A percentile compares a stretch with the other conserved stretches of the same genome.
Evolutionary conservation across 1,140 invertebrate species (phyloP).

Genomic region (Nasonia longicornis): DNA sequence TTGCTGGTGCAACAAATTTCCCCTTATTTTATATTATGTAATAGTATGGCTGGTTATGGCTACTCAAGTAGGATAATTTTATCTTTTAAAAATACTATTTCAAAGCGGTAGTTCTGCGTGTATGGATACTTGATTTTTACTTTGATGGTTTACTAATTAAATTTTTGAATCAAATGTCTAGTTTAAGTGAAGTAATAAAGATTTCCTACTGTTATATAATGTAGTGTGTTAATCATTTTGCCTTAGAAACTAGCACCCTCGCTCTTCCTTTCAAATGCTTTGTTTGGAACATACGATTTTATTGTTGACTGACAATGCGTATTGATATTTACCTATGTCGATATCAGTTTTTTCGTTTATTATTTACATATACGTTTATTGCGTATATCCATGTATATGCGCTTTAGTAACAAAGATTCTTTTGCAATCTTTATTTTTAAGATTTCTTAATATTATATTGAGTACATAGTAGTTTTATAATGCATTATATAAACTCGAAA

Average conservation of each 20-base stretch:
- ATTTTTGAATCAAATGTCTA: slow-evolving; percentile 1
- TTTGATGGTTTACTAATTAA: slow-evolving; percentile 1
- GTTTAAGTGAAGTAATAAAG: slow-evolving; percentile 4
- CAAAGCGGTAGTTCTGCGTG: not conserved
- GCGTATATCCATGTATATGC: slow-evolving; percentile 9
- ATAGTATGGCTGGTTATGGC: not conserved
- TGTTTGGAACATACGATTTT: not conserved
- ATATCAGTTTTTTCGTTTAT: slow-evolving; percentile 12
- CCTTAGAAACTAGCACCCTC: not conserved
- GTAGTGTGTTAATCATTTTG: not conserved
- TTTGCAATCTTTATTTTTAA: slow-evolving; percentile 4
- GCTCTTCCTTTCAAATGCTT: not conserved
- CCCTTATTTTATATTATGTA: not conserved
- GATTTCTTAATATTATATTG: not conserved
- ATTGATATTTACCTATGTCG: not conserved
- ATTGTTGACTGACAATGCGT: not conserved
- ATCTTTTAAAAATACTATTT: slow-evolving; percentile 2
- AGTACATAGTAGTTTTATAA: not conserved
- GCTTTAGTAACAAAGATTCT: slow-evolving; percentile 6
- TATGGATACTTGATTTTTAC: slow-evolving; percentile 20
- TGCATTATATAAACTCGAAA: slow-evolving; percentile 7
- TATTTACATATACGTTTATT: slow-evolving; percentile 27
- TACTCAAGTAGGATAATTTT: not conserved
- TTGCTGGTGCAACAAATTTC: slow-evolving; percentile 1
- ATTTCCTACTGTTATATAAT: not conserved